These are phyloP conservation scores for Gopherus evgoodei DNA, from an alignment of 2,113 vertebrate species.

Conservation along the genomic window DNA sequence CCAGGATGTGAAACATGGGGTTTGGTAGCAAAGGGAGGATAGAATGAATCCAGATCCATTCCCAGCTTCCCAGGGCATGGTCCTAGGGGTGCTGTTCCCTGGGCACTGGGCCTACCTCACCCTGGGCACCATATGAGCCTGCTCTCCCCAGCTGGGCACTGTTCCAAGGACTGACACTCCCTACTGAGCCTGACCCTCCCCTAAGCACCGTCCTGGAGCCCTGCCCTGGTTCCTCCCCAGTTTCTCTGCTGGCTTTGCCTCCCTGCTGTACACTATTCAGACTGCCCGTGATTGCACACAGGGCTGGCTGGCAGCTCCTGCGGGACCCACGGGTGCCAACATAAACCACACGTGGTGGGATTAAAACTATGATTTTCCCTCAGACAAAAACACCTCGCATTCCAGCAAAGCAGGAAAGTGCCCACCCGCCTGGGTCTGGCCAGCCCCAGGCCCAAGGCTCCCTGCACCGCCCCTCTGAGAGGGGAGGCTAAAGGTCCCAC, in stretches of 20 bases:
- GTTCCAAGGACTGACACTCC: neutral
- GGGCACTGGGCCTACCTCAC: too few species aligned
- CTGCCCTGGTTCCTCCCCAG: neutral
- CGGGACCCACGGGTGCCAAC: neutral
- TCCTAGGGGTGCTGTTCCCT: too few species aligned
- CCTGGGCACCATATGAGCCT: neutral
- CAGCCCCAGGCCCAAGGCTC: neutral
- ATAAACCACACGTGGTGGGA: neutral
- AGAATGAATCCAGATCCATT: neutral
- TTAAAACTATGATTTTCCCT: neutral
- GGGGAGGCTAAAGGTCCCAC: rapidly evolving
- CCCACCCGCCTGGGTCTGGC: neutral
- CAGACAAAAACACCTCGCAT: neutral
- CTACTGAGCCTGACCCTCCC: neutral
- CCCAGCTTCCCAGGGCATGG: too few species aligned
- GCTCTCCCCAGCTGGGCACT: neutral
- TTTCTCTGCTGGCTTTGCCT: neutral
- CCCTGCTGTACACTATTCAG: too few species aligned
- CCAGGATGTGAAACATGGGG: neutral
- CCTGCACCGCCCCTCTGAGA: neutral
- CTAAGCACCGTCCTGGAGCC: neutral
- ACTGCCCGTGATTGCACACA: too few species aligned
- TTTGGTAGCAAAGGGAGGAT: neutral
- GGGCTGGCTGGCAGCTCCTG: neutral
- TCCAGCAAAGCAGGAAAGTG: neutral